A percentile compares a stretch with the other conserved stretches of the same genome.
phyloP scores from a whole-genome alignment of 2,888 invertebrate genomes.

The Leucozona laternaria region DNA sequence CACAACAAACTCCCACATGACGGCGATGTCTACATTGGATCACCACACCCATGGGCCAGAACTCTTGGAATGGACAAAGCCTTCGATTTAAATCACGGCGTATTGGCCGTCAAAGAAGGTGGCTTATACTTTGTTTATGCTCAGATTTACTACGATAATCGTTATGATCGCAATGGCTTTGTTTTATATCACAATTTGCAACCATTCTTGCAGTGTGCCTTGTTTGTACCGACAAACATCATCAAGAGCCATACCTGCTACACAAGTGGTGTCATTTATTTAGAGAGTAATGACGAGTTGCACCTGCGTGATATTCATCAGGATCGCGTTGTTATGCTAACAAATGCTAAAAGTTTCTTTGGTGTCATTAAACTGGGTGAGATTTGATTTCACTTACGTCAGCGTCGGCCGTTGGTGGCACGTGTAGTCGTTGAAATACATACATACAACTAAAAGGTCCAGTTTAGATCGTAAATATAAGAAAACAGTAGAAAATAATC shows the following conservation, averaged over 20 bases:
- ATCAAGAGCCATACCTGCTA: slow-evolving; percentile 90
- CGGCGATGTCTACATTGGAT: slow-evolving; percentile 82
- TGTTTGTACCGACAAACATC: slow-evolving; percentile 86
- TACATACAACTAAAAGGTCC: neutral
- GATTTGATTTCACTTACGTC: slow-evolving; percentile 2
- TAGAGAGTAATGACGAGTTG: slow-evolving; percentile 87
- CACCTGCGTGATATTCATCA: slow-evolving; percentile 87
- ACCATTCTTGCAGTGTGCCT: slow-evolving; percentile 90
- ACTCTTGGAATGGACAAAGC: slow-evolving; percentile 86
- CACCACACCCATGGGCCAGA: slow-evolving; percentile 85
- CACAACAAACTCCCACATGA: slow-evolving; percentile 76
- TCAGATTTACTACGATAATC: slow-evolving; percentile 91
- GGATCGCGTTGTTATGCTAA: slow-evolving; percentile 81
- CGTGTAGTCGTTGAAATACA: neutral
- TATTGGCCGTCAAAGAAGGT: slow-evolving; percentile 87
- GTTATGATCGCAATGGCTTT: slow-evolving; percentile 91
- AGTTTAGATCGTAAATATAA: neutral
- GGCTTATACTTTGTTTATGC: slow-evolving; percentile 92
- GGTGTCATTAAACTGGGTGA: slow-evolving; percentile 91
- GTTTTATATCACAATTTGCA: slow-evolving; percentile 87
- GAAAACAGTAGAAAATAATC: slow-evolving; percentile 30
- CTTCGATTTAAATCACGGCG: slow-evolving; percentile 87
- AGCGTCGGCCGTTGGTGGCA: too few relatives aligned
- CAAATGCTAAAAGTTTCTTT: slow-evolving; percentile 92
- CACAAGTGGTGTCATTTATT: slow-evolving; percentile 88